phyloP scores from a whole-genome alignment of 2,888 invertebrate genomes.

The Sturmia bella region DNA sequence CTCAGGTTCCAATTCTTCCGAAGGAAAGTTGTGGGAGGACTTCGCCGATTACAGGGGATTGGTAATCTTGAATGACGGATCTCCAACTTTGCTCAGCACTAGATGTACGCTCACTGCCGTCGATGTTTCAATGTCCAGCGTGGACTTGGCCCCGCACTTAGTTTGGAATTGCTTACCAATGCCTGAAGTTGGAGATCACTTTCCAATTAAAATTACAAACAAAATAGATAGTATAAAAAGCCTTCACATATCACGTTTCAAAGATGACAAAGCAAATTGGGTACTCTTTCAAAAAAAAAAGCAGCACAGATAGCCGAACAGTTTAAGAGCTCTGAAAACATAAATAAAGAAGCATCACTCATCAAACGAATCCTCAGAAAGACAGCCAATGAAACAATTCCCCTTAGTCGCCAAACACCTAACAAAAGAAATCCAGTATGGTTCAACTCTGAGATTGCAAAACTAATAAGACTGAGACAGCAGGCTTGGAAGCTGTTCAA shows the following conservation, averaged over 20 bases:
- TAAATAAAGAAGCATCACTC: neutral
- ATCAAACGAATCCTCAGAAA: constrained; percentile 2
- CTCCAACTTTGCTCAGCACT: neutral
- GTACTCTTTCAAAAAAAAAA: no score
- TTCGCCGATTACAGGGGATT: neutral
- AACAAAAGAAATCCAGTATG: no score
- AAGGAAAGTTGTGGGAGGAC: neutral
- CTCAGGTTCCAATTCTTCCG: neutral
- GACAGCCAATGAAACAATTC: neutral
- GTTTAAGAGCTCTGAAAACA: no score
- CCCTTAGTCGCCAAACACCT: neutral
- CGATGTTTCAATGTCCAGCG: constrained; percentile 25
- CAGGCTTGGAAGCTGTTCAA: constrained; percentile 19
- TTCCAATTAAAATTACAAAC: constrained; percentile 11
- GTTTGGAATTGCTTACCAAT: constrained; percentile 17
- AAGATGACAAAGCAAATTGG: no score
- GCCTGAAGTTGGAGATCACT: constrained; percentile 35
- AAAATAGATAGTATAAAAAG: no score
- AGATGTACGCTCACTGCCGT: constrained; percentile 3
- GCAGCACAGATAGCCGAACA: no score
- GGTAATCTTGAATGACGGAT: neutral
- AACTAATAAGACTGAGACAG: constrained; percentile 4
- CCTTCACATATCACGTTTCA: no score
- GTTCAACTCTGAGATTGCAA: constrained; percentile 29
- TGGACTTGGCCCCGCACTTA: neutral